Base-by-base conservation (phyloP, 2,797 vertebrate genomes). In the Platalea minor region DNA sequence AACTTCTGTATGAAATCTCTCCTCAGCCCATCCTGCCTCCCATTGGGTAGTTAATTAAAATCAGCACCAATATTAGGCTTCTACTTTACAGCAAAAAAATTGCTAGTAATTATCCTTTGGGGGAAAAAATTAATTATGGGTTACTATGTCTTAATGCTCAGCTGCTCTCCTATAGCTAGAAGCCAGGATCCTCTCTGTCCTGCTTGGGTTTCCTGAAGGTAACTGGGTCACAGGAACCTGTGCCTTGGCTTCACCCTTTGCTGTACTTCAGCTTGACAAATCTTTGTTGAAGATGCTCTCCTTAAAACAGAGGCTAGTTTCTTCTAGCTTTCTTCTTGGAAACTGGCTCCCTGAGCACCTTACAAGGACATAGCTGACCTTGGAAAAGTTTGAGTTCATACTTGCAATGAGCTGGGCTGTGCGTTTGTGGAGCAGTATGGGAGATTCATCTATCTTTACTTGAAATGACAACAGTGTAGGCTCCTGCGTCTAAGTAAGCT, bases 41-140 rank as follows among this genome's bases (percentile, higher is more conserved):
- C 61, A 83, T 75, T 90, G 72, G 74, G 83, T 70, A 57, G 48
- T 94, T 97, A 95, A 97, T 97, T 95, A 94, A 96, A 92, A 91
- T 64, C 86, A 75, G 63, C 56, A 51, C 63, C 88, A 85, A 85
- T 87, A 90, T 89, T 91, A 78, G 60, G 60, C 72, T 61, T 63
- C 48, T 77, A 73, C 59, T 88, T 87, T 72, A 56, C 46, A 89
- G 46, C 1, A 48, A 63, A 87, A 67, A 54, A 13, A 14, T 50
- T 33, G 43, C 67, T 60, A 48, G 37, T 75, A 91, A 96, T 95
- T 82, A 87, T 70, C 31, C 41, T 78, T 84, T 43, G 11, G 59
- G 45, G 57, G 17, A 88, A 91, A 69, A 69, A 89, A 81, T 64
- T 79, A 80, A 84, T 90, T 86, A 33, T 21, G 45, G 63, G 56